These are phyloP conservation scores for Silurus lanzhouensis DNA, from an alignment of 2,797 vertebrate genomes.

Conservation along the genomic window DNA sequence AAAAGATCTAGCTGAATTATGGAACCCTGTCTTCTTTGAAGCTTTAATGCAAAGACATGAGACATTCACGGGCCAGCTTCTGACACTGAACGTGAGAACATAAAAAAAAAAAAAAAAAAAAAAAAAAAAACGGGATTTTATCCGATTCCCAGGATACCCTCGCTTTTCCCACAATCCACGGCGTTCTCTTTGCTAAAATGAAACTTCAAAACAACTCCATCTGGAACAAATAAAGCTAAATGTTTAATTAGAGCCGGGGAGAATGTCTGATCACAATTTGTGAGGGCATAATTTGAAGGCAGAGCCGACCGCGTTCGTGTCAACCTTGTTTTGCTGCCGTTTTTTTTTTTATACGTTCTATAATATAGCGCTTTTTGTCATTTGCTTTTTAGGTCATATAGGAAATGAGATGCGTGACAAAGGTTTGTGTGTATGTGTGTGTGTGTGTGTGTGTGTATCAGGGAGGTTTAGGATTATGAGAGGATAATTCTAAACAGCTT, in stretches of 20 bases:
- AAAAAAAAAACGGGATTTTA: conserved; percentile 36
- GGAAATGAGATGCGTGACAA: conserved; percentile 55
- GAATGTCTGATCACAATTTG: conserved; percentile 77
- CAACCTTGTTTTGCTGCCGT: conserved; percentile 74
- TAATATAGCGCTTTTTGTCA: conserved; percentile 46
- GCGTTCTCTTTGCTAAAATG: conserved; percentile 65
- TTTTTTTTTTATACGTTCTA: conserved; percentile 55
- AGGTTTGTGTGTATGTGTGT: conserved; percentile 45
- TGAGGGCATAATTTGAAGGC: conserved; percentile 80
- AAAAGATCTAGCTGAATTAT: neutral
- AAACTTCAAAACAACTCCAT: conserved; percentile 73
- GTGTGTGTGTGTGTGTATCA: conserved; percentile 45
- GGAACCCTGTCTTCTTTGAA: neutral
- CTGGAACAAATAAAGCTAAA: conserved; percentile 83
- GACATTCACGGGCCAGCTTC: neutral
- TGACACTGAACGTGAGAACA: conserved; percentile 28
- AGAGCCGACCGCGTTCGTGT: conserved; percentile 69
- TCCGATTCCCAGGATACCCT: conserved; percentile 39
- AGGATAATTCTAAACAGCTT: conserved; percentile 58
- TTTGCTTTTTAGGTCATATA: conserved; percentile 61
- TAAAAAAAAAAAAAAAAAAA: conserved; percentile 16
- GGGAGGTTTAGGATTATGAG: conserved; percentile 31
- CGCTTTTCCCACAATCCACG: conserved; percentile 63
- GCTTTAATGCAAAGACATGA: neutral
- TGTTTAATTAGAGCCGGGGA: conserved; percentile 81